These are phyloP conservation scores for Mungos mungo DNA, from an alignment of 2,113 vertebrate species.

Conservation along the genomic window DNA sequence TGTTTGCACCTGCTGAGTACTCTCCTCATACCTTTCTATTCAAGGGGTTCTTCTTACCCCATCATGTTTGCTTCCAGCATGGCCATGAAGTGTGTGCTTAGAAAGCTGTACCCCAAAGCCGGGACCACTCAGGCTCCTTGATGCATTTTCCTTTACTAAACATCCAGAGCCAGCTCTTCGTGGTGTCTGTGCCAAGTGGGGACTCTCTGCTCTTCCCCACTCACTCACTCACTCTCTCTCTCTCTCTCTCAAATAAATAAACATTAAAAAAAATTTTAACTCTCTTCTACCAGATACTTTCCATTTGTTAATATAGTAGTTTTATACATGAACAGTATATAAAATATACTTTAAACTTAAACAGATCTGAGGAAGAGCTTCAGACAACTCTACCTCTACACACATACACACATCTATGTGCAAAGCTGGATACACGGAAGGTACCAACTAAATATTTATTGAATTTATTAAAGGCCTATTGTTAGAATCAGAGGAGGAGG, in stretches of 20 bases:
- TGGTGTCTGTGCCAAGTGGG: not conserved
- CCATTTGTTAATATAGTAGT: not conserved
- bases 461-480: constrained; percentile 4
- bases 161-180: not conserved
- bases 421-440: not conserved
- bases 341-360: not conserved
- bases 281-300: not conserved
- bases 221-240: too few species aligned
- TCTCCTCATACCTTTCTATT: not conserved
- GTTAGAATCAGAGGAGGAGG: not conserved
- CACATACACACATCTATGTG: not conserved
- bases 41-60: not conserved
- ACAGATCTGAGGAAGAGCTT: not conserved
- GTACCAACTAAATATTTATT: not conserved
- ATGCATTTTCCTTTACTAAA: not conserved
- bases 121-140: not conserved
- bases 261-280: too few species aligned
- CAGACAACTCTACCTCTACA: not conserved
- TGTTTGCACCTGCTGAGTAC: not conserved
- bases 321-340: not conserved
- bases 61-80: not conserved
- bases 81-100: not conserved
- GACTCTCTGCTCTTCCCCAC: too few species aligned
- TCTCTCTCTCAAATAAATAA: too few species aligned
- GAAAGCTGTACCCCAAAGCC: not conserved